These are phyloP conservation scores for Phaethornis superciliosus DNA, from an alignment of 2,113 vertebrate species.

Conservation along the genomic window DNA sequence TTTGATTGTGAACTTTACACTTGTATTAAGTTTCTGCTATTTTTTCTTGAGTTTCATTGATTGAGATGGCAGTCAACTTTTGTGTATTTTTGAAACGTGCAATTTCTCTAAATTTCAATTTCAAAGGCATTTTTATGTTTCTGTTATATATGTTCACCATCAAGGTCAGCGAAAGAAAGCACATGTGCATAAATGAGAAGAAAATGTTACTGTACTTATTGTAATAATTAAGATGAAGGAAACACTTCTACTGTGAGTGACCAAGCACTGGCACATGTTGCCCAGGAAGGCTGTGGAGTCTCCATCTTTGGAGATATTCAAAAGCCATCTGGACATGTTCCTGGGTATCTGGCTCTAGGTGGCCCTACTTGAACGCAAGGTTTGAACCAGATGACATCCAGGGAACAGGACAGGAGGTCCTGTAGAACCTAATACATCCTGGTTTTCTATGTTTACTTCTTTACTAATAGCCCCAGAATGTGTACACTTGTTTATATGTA, in stretches of 20 bases:
- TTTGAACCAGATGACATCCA: not conserved
- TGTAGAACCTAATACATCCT: not conserved
- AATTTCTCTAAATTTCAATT: not conserved
- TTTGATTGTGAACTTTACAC: not conserved
- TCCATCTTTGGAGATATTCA: not conserved
- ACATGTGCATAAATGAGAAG: not conserved
- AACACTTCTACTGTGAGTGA: not conserved
- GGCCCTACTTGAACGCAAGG: not conserved
- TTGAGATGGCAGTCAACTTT: not conserved
- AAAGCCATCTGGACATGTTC: not conserved
- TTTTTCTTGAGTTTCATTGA: not conserved
- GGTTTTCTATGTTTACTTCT: not conserved
- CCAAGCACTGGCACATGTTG: not conserved
- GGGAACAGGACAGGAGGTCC: not conserved
- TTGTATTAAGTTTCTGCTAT: not conserved
- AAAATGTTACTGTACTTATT: not conserved
- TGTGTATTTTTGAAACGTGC: not conserved
- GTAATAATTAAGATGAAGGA: not conserved
- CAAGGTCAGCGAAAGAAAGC: not conserved
- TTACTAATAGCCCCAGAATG: not conserved
- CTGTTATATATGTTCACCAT: not conserved
- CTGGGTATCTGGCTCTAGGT: not conserved
- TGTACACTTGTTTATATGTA: not conserved
- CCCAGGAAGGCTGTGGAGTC: not conserved
- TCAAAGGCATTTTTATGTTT: not conserved